Base-by-base conservation (phyloP, 64 coral and sea anemone genomes). In the Actinia tenebrosa region DNA sequence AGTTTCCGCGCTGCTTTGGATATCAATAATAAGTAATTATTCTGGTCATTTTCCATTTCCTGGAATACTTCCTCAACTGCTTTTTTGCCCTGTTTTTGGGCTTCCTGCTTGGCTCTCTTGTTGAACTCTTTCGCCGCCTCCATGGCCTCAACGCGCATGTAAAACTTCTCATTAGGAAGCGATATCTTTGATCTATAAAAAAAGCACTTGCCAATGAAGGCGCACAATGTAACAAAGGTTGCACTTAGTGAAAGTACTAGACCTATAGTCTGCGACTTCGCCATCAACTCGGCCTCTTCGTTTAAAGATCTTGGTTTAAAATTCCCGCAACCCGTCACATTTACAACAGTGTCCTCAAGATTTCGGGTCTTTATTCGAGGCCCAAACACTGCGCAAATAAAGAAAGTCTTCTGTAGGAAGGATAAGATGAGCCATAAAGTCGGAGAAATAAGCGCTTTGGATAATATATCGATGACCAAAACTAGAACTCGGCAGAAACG, bases 121-220 rank as follows among this genome's bases (percentile, higher is more conserved):
- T 75, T 75, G 26, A 75, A 75, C 13, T 75, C 69, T 30, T 75
- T 75, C n/a, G 69, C 69, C 10, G 69, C 69, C 26, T 75, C 69
- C 0, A 75, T 42, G 10, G 69, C 27, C 27, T 75, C 69, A 8
- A 75, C 22, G 20, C 69, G 69, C 25, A 37, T 26, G 69, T 75
- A 75, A 42, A 75, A 75, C 6, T 75, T 75, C 11, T 75, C 69
- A 30, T 75, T 25, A 3, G 69, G 69, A 42, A 75, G 69, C 1
- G 22, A 75, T 1, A 75, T 1, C 69, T 75, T 75, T 42, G 69
- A 75, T 30, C 25, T 75, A 14, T 14, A 11, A n/a, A 26, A 26
- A 42, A n/a, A 42, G 69, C 27, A 42, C 3, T 42, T 8, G 69
- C 23, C 3, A 30, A 75, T 11, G 27, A 75, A 75, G 10, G 25